These are phyloP conservation scores for Emmelina monodactyla DNA, from an alignment of 2,888 invertebrate species.

Conservation along the genomic window DNA sequence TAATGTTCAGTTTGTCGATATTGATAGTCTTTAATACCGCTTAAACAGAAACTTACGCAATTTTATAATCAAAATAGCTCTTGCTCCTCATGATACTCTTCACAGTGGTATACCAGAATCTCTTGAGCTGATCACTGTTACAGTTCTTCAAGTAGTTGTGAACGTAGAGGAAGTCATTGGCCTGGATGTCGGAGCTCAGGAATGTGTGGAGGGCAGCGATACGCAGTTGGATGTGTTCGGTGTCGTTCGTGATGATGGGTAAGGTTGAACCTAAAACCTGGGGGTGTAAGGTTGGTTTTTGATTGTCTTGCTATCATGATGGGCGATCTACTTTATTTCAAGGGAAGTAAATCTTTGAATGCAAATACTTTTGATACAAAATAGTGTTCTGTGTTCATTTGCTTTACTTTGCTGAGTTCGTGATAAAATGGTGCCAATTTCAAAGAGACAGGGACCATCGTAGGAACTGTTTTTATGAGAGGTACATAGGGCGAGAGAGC, in stretches of 20 bases:
- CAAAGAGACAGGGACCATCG: too few species aligned
- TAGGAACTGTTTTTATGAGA: too few species aligned
- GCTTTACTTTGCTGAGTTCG: too few species aligned
- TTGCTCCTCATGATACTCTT: slow-evolving; percentile 72
- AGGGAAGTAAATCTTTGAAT: too few species aligned
- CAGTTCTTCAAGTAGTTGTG: slow-evolving; percentile 73
- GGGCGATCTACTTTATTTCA: neutral
- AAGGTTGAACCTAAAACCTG: slow-evolving; percentile 63
- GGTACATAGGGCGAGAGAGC: too few species aligned
- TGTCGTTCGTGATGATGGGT: slow-evolving; percentile 72
- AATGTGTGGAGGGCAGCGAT: slow-evolving; percentile 72
- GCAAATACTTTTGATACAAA: too few species aligned
- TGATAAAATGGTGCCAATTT: too few species aligned
- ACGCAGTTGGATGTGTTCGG: slow-evolving; percentile 72
- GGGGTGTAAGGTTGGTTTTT: neutral
- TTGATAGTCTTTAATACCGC: too few species aligned
- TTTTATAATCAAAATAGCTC: slow-evolving; percentile 69
- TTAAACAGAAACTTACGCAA: slow-evolving; percentile 64
- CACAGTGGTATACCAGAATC: slow-evolving; percentile 76
- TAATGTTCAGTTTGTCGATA: too few species aligned
- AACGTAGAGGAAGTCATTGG: slow-evolving; percentile 72
- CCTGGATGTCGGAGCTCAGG: slow-evolving; percentile 66
- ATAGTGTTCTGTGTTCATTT: too few species aligned
- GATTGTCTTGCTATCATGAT: neutral
- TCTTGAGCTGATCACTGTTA: slow-evolving; percentile 69